Conservation (phyloP, 2,888 invertebrate species). For the Epinotia bilunana region DNA sequence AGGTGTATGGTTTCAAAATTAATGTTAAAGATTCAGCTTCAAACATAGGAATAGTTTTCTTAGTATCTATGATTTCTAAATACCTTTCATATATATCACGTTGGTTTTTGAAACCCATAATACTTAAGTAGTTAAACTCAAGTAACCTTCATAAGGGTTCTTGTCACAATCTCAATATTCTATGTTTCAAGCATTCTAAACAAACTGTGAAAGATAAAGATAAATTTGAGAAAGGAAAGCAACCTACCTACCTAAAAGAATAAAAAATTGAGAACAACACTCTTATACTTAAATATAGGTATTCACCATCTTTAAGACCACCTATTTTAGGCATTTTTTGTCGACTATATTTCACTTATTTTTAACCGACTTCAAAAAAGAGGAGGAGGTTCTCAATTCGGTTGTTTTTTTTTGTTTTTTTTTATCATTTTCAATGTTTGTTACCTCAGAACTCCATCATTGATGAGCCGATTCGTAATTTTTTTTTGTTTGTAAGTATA, state of each 20-base stretch:
- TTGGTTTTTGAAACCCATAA: slow-evolving; percentile 10
- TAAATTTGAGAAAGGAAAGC: slow-evolving; percentile 4
- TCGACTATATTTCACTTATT: too few relatives aligned
- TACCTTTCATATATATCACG: not conserved
- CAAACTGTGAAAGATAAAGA: not conserved
- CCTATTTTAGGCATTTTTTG: too few relatives aligned
- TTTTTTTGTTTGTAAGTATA: too few relatives aligned
- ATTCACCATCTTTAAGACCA: too few relatives aligned
- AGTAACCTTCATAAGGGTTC: not conserved
- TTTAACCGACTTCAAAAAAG: too few relatives aligned
- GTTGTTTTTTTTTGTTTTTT: too few relatives aligned
- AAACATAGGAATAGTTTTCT: not conserved
- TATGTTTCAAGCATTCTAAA: not conserved
- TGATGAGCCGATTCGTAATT: too few relatives aligned
- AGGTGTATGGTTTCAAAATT: not conserved
- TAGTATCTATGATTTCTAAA: slow-evolving; percentile 10
- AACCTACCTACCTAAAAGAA: not conserved
- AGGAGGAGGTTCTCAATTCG: too few relatives aligned
- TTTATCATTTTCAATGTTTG: too few relatives aligned
- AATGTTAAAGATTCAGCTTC: not conserved
- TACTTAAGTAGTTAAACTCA: slow-evolving; percentile 1
- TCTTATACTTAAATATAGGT: not conserved
- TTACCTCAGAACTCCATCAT: too few relatives aligned
- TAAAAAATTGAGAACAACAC: not conserved
- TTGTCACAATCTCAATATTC: not conserved